Evolutionary conservation across 2,797 vertebrate genomes (phyloP).

Genomic region (Phataginus tetradactyla): DNA sequence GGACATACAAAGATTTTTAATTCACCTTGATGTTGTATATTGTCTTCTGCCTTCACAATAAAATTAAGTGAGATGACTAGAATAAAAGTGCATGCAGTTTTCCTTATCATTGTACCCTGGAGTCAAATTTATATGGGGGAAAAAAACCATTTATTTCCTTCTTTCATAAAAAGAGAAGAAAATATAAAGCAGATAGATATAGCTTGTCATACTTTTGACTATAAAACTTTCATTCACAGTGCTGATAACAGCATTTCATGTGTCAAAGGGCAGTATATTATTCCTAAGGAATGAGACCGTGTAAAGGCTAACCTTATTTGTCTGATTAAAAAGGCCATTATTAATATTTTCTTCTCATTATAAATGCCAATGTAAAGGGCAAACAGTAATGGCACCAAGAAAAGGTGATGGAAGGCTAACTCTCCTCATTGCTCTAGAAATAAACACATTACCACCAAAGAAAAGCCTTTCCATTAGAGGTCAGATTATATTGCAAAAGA

Average conservation of each 20-base stretch:
- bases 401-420: background rate
- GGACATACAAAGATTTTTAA: constrained; percentile 1
- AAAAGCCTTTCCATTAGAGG: background rate
- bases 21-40: background rate
- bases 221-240: constrained; percentile 3
- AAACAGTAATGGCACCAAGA: background rate
- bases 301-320: background rate
- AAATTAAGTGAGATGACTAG: background rate
- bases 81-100: background rate
- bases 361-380: background rate
- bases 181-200: background rate
- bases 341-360: constrained; percentile 3
- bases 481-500: background rate
- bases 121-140: background rate
- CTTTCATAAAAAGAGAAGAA: background rate
- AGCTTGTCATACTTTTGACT: constrained; percentile 4
- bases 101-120: background rate
- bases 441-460: background rate
- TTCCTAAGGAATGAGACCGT: background rate
- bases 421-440: background rate
- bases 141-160: background rate
- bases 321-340: background rate
- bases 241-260: background rate
- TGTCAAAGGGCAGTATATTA: background rate
- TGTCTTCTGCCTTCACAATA: constrained; percentile 35